These are phyloP conservation scores for Pipistrellus kuhlii DNA, from an alignment of 2,797 vertebrate genomes.

Conservation along the genomic window DNA sequence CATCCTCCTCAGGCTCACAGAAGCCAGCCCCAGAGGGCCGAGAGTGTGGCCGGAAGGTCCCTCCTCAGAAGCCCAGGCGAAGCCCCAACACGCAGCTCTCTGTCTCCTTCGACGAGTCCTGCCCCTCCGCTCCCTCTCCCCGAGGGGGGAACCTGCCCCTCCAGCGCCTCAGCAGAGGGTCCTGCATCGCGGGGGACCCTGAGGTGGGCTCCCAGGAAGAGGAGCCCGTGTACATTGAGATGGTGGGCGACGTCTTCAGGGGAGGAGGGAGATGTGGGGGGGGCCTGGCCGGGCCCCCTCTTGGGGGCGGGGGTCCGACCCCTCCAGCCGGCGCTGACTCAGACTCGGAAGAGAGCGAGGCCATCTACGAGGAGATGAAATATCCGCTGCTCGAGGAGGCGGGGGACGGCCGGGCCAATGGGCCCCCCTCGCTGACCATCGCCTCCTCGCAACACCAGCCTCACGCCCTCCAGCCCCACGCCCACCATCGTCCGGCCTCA, in stretches of 20 bases:
- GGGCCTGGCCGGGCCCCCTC: constrained; percentile 85
- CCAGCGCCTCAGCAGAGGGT: constrained; percentile 84
- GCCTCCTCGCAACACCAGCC: constrained; percentile 84
- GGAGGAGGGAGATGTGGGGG: constrained; percentile 84
- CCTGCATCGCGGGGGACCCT: constrained; percentile 72
- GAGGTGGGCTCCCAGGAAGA: constrained; percentile 87
- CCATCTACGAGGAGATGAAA: constrained; percentile 98
- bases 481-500: constrained; percentile 85
- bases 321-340: constrained; percentile 89
- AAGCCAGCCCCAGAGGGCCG: constrained; percentile 90
- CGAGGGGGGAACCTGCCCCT: constrained; percentile 74
- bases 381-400: constrained; percentile 91
- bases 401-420: constrained; percentile 85
- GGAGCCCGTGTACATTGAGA: constrained; percentile 96
- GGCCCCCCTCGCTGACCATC: constrained; percentile 79
- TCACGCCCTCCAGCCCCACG: constrained; percentile 87
- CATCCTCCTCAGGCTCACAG: constrained; percentile 88
- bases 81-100: constrained; percentile 96
- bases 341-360: constrained; percentile 95
- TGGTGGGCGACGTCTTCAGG: constrained; percentile 94
- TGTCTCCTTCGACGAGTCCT: constrained; percentile 84
- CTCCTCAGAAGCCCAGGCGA: constrained; percentile 94
- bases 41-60: constrained; percentile 91
- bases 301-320: constrained; percentile 81
- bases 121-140: constrained; percentile 86